Evolutionary conservation across 2,113 vertebrate genomes (phyloP).

Genomic region (Hydropotes inermis): DNA sequence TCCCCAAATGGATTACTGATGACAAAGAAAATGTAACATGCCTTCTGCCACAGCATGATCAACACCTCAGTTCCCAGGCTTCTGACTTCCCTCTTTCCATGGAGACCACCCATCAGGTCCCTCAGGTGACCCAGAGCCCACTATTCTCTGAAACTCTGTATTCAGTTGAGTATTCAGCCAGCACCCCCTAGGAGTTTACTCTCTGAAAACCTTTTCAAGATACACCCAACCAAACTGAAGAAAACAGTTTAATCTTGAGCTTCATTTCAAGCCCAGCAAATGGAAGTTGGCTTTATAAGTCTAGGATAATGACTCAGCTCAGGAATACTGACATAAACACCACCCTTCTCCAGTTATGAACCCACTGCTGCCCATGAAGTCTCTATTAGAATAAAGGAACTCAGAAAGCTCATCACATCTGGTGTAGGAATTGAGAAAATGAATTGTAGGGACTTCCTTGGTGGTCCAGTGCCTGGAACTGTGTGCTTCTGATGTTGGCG

Average conservation of each 20-base stretch:
- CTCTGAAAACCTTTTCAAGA: not conserved
- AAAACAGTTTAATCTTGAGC: not conserved
- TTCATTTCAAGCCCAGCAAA: not conserved
- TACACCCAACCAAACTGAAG: not conserved
- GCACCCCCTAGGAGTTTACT: not conserved
- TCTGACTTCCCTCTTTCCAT: not conserved
- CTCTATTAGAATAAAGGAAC: not conserved
- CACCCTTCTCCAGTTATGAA: not conserved
- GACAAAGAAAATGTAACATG: not conserved
- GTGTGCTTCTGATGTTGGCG: not conserved
- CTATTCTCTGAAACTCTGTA: too few relatives aligned
- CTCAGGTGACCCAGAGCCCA: not conserved
- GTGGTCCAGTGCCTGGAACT: not conserved
- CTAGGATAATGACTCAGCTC: not conserved
- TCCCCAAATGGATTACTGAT: not conserved
- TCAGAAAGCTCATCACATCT: not conserved
- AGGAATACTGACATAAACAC: not conserved
- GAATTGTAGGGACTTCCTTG: not conserved
- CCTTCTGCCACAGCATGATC: not conserved
- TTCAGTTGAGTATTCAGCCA: not conserved
- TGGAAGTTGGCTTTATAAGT: not conserved
- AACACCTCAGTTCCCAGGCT: not conserved
- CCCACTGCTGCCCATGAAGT: not conserved
- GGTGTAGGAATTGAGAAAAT: not conserved
- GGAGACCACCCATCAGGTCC: not conserved